These are phyloP conservation scores for Dynastes grantii DNA, from an alignment of 2,888 invertebrate species.

Conservation along the genomic window DNA sequence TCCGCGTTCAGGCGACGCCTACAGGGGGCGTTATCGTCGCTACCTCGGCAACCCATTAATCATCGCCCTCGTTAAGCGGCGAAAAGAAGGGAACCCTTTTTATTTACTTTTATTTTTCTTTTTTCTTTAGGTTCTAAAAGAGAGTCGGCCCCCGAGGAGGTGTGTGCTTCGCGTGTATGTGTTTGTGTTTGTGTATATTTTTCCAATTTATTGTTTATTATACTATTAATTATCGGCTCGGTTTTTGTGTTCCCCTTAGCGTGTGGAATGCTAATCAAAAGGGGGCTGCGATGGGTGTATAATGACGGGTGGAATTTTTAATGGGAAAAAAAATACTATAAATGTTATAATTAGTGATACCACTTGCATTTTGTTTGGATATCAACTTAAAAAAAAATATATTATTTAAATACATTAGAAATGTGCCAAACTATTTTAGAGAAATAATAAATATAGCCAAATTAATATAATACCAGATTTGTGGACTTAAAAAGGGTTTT, in stretches of 20 bases:
- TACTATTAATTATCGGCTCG: constrained; percentile 39
- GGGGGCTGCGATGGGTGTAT: too few relatives aligned
- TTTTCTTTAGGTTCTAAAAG: background rate
- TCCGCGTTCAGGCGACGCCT: constrained; percentile 61
- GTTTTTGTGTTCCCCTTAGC: constrained; percentile 1
- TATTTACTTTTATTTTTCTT: background rate
- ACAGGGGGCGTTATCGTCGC: constrained; percentile 52
- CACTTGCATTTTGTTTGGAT: too few relatives aligned
- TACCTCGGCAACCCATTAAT: constrained; percentile 61
- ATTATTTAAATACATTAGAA: too few relatives aligned
- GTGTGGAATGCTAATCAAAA: background rate
- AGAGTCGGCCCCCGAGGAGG: background rate
- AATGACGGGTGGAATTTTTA: too few relatives aligned
- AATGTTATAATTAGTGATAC: too few relatives aligned
- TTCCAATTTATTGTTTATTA: constrained; percentile 41
- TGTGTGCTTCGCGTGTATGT: background rate
- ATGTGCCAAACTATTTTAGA: too few relatives aligned
- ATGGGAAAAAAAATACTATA: too few relatives aligned
- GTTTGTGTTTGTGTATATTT: constrained; percentile 15
- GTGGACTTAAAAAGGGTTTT: too few relatives aligned
- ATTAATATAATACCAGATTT: too few relatives aligned
- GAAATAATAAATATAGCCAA: too few relatives aligned
- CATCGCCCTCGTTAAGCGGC: constrained; percentile 64
- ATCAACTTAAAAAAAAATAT: too few relatives aligned
- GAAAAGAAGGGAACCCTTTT: constrained; percentile 39